These are phyloP conservation scores for Trachelus iudaicus DNA, from an alignment of 2,888 invertebrate genomes.

Conservation along the genomic window DNA sequence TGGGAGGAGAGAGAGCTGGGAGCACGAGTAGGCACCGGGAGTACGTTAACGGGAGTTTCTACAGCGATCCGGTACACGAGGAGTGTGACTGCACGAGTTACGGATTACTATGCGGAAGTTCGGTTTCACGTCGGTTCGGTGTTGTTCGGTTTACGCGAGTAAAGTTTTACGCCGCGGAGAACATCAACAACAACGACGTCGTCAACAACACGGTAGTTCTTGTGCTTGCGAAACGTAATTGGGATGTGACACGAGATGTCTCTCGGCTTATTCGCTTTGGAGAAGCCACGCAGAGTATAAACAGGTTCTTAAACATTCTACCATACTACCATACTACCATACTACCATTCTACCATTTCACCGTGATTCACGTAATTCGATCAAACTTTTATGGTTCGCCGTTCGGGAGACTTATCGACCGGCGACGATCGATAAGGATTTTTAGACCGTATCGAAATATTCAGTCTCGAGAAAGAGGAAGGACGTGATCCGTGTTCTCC, in stretches of 20 bases:
- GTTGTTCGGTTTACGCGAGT: not conserved
- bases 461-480: no score
- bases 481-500: no score
- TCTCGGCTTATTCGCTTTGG: slow-evolving; percentile 5
- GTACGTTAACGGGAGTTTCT: not conserved
- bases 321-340: not conserved
- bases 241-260: slow-evolving; percentile 7
- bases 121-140: not conserved
- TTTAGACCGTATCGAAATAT: no score
- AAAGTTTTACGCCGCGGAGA: not conserved
- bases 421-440: no score
- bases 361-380: not conserved
- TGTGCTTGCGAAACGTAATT: slow-evolving; percentile 7
- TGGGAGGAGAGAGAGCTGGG: not conserved
- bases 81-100: not conserved
- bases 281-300: slow-evolving; percentile 7
- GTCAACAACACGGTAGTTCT: slow-evolving; percentile 2
- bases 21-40: not conserved
- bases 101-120: slow-evolving; percentile 5
- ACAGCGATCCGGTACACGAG: not conserved
- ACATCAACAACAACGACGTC: not conserved
- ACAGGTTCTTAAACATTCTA: slow-evolving; percentile 6
- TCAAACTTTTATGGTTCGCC: no score
- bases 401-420: no score
- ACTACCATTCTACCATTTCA: not conserved